Evolutionary conservation across 2,797 vertebrate genomes (phyloP).

Genomic region (Hylomyscus alleni): DNA sequence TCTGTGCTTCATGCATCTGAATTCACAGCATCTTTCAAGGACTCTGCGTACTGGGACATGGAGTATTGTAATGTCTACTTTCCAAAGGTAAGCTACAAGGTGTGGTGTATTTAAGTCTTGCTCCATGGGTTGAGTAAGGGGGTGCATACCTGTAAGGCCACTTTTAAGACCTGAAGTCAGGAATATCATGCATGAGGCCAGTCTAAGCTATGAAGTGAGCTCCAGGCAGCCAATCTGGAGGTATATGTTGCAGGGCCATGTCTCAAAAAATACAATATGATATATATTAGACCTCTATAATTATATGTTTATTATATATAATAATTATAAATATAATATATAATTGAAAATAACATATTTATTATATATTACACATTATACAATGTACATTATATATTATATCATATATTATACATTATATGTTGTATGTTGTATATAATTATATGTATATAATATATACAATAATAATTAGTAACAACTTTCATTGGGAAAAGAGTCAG

Average conservation of each 20-base stretch:
- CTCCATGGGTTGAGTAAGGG: neutral
- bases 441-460: no score
- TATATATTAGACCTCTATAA: no score
- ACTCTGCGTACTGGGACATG: neutral
- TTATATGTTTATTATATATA: no score
- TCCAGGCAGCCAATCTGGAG: neutral
- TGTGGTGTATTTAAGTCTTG: neutral
- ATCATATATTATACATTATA: no score
- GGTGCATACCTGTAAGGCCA: neutral
- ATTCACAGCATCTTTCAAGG: neutral
- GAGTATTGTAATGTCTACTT: neutral
- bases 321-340: no score
- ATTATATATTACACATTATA: no score
- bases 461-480: neutral
- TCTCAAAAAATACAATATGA: neutral
- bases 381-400: no score
- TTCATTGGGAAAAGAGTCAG: neutral
- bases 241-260: neutral
- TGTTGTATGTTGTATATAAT: no score
- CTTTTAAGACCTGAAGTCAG: neutral
- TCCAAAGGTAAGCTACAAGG: neutral
- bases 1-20: neutral
- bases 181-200: neutral
- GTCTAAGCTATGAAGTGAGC: neutral
- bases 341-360: no score